Conservation (phyloP, 2,888 invertebrate genomes). For the Alitta virens region DNA sequence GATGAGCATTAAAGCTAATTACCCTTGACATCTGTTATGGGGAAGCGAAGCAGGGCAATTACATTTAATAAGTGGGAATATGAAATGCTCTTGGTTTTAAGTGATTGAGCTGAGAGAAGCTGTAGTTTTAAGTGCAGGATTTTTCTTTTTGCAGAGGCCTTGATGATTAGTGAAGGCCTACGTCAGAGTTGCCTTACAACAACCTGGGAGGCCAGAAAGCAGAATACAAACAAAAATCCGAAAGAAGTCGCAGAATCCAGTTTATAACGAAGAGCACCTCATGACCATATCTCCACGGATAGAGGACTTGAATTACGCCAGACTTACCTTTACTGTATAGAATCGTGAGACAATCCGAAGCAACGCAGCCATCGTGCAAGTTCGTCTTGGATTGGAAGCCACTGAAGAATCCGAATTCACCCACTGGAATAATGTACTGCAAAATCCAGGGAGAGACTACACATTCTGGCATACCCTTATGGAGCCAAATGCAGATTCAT, state of each 20-base stretch:
- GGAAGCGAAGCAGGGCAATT: no score
- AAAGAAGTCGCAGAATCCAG: slow-evolving; percentile 39
- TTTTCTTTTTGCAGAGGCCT: slow-evolving; percentile 47
- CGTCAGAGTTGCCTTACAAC: slow-evolving; percentile 53
- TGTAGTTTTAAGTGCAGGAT: no score
- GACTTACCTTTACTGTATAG: slow-evolving; percentile 51
- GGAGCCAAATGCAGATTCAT: slow-evolving; percentile 28
- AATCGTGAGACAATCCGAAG: slow-evolving; percentile 51
- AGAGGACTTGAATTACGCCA: slow-evolving; percentile 52
- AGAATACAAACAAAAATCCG: slow-evolving; percentile 43
- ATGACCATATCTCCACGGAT: slow-evolving; percentile 44
- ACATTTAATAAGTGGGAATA: no score
- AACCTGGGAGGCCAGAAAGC: slow-evolving; percentile 41
- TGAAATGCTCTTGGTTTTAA: no score
- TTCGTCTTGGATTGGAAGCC: slow-evolving; percentile 46
- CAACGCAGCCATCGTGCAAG: slow-evolving; percentile 56
- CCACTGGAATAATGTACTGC: slow-evolving; percentile 55
- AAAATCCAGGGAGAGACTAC: slow-evolving; percentile 49
- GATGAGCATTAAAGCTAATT: no score
- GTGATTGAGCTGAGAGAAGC: no score
- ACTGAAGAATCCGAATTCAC: slow-evolving; percentile 53
- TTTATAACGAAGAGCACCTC: slow-evolving; percentile 38
- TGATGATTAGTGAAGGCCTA: no score
- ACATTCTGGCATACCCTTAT: slow-evolving; percentile 49
- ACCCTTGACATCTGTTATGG: no score